Base-by-base conservation (phyloP, 35 echinoderm and acorn worm species). In the Chiridota heheva region DNA sequence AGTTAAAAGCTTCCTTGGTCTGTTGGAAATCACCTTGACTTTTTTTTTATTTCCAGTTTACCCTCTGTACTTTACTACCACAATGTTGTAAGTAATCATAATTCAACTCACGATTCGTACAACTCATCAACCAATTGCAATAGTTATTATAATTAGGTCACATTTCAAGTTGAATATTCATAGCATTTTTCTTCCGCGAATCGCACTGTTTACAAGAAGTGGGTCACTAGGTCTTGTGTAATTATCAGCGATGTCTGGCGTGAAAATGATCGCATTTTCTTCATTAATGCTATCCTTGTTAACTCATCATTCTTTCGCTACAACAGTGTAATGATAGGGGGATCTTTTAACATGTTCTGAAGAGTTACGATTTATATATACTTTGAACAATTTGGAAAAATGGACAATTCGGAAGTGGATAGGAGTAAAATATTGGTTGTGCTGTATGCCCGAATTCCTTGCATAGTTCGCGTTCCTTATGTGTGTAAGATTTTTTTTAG, bases 361-460 rank as follows among this genome's bases (percentile, higher is more conserved):
- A 60, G 53, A 13, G 28, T 60, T 33, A 37, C 12, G 24, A 42
- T 40, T 17, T 78, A 78, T 31, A 22, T 62, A 2, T 40, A 32
- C 70, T 20, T 18, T 39, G 55, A 31, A 78, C 42, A 78, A 55
- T 6, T 7, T 7, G 53, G 62, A 61, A 34, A 18, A 38, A 20
- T 2, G 8, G 47, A 12, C n/a, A 61, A 30, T 78, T 78, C 75
- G 31, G 16, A 34, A 36, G n/a, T n/a, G n/a, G 58, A 29, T 15
- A 40, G 75, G 62, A 78, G 35, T 78, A 78, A 58, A 58, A 49
- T 57, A 78, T 17, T 78, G 16, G 75, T n/a, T n/a, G n/a, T n/a
- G n/a, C n/a, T n/a, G n/a, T n/a, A n/a, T 78, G 75, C 62, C 75
- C 53, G 75, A 78, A 78, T 78, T 78, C 75, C 75, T 60, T 57